phyloP scores from a whole-genome alignment of 2,888 invertebrate genomes.

The Ceriagrion tenellum region DNA sequence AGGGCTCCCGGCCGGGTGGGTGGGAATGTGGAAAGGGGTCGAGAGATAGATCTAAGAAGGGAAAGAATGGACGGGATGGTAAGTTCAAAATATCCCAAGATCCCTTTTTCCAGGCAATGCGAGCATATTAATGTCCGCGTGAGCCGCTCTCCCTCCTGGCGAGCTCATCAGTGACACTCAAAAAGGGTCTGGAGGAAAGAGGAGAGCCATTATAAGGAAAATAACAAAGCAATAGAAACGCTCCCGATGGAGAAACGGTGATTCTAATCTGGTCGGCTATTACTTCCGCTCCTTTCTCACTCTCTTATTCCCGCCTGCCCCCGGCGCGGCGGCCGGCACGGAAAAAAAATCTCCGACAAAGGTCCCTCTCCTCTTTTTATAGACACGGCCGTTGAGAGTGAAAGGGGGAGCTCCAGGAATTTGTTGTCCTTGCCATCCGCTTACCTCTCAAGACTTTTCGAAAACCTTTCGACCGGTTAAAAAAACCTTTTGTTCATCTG shows the following conservation, averaged over 20 bases:
- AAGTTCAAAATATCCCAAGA: constrained; percentile 2
- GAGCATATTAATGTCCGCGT: constrained; percentile 55
- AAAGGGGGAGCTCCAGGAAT: background rate
- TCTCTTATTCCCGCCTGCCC: background rate
- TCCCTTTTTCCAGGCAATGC: constrained; percentile 38
- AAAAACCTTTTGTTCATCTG: no score
- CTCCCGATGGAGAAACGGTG: background rate
- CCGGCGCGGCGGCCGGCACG: background rate
- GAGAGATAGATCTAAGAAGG: no score
- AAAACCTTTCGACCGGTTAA: no score
- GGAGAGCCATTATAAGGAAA: background rate
- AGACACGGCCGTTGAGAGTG: background rate
- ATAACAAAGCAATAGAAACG: constrained; percentile 37
- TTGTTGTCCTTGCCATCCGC: background rate
- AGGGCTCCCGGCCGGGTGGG: background rate
- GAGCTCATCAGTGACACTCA: constrained; percentile 44
- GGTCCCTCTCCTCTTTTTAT: background rate
- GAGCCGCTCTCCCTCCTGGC: background rate
- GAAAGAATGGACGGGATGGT: background rate
- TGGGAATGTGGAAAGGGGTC: background rate
- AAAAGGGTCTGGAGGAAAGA: background rate
- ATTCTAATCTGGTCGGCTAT: constrained; percentile 20
- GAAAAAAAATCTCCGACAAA: background rate
- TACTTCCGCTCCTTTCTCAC: constrained; percentile 5
- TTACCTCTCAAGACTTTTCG: background rate